Conservation (phyloP, 2,113 vertebrate genomes). For the Cephalopholis sonnerati region DNA sequence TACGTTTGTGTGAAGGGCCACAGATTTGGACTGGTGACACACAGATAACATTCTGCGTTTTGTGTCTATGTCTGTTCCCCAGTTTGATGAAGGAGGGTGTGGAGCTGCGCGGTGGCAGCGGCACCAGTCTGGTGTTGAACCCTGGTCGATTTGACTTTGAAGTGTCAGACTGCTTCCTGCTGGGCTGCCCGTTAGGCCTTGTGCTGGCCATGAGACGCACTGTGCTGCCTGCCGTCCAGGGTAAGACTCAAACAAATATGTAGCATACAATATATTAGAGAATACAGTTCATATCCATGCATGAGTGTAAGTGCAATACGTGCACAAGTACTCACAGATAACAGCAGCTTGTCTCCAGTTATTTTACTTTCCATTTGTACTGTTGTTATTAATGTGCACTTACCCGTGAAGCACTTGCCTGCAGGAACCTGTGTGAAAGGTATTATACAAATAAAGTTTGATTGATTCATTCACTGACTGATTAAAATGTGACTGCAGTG, state of each 20-base stretch:
- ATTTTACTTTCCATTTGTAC: background rate
- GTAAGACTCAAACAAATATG: slow-evolving; percentile 75
- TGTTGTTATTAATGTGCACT: background rate
- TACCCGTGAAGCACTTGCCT: background rate
- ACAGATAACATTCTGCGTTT: background rate
- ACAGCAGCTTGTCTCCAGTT: background rate
- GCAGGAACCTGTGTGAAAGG: background rate
- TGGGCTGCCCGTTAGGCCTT: slow-evolving; percentile 94
- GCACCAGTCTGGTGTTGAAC: slow-evolving; percentile 85
- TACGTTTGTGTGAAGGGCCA: too few species aligned
- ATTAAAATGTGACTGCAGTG: background rate
- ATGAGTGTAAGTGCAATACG: background rate
- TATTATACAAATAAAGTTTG: background rate
- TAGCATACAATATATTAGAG: background rate
- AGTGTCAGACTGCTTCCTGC: slow-evolving; percentile 96
- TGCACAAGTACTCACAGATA: background rate
- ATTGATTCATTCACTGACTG: background rate
- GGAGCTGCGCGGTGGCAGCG: slow-evolving; percentile 82
- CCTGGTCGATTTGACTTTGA: slow-evolving; percentile 94
- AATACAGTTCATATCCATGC: background rate
- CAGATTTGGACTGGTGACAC: background rate
- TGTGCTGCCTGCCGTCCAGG: slow-evolving; percentile 91
- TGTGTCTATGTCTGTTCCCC: slow-evolving; percentile 39
- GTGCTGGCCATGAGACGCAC: slow-evolving; percentile 97
- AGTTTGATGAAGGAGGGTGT: slow-evolving; percentile 89